phyloP scores from a whole-genome alignment of 2,888 invertebrate genomes.

The Amphipoea oculea region DNA sequence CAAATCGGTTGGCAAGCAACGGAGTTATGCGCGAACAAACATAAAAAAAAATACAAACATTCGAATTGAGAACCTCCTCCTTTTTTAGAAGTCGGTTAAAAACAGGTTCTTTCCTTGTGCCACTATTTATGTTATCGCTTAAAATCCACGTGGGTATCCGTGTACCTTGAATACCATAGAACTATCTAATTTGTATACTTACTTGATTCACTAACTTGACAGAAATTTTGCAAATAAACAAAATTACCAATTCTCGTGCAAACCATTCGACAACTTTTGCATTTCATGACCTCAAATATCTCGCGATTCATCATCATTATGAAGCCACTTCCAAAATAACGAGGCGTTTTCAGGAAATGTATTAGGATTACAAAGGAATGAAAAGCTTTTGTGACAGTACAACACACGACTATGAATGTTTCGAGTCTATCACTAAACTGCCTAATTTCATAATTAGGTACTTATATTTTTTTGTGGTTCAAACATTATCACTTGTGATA shows the following conservation, averaged over 20 bases:
- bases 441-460: neutral
- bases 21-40: no score
- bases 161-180: neutral
- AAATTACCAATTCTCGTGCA: neutral
- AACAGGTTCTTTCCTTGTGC: neutral
- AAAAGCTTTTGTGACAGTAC: neutral
- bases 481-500: neutral
- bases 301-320: conserved; percentile 63
- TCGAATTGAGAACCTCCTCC: no score
- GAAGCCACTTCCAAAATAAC: conserved; percentile 46
- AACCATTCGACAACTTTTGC: conserved; percentile 3
- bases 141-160: neutral
- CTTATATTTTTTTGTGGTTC: neutral
- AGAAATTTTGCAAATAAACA: neutral
- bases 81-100: no score
- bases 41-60: no score
- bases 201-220: neutral
- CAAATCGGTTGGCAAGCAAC: no score
- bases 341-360: conserved; percentile 55
- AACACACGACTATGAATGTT: neutral
- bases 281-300: conserved; percentile 12
- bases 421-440: neutral
- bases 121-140: neutral
- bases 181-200: no score
- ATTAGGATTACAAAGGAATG: conserved; percentile 56